These are phyloP conservation scores for Anolis apletophallus DNA, from an alignment of 2,797 vertebrate species.

Conservation along the genomic window DNA sequence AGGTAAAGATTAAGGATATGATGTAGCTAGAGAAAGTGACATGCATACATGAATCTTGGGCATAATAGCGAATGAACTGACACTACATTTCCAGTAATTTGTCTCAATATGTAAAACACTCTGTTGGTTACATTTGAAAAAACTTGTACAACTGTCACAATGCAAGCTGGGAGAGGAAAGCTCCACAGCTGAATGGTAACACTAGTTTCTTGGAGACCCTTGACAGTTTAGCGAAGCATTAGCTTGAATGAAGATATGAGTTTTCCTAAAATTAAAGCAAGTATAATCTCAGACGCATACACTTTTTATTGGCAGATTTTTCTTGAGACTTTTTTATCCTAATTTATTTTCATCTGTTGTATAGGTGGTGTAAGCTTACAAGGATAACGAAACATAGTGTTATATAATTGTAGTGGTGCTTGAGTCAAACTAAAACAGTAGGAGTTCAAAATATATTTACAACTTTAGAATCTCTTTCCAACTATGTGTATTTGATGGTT, in stretches of 20 bases:
- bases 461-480: neutral
- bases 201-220: conserved; percentile 26
- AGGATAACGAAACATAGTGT: neutral
- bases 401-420: neutral
- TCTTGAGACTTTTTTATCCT: neutral
- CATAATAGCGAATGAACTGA: conserved; percentile 71
- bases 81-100: conserved; percentile 65
- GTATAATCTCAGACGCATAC: neutral
- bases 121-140: conserved; percentile 64
- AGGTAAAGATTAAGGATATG: conserved; percentile 76
- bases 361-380: neutral
- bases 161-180: conserved; percentile 47
- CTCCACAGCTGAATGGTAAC: conserved; percentile 36
- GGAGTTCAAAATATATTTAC: neutral
- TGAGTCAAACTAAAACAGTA: neutral
- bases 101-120: conserved; percentile 73
- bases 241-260: conserved; percentile 43
- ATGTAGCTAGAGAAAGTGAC: conserved; percentile 70
- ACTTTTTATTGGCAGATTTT: neutral
- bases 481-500: neutral
- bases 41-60: conserved; percentile 68
- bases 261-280: neutral
- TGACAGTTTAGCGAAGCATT: conserved; percentile 47
- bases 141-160: conserved; percentile 66
- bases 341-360: neutral